These are phyloP conservation scores for Zygaena filipendulae DNA, from an alignment of 2,888 invertebrate genomes.

Conservation along the genomic window DNA sequence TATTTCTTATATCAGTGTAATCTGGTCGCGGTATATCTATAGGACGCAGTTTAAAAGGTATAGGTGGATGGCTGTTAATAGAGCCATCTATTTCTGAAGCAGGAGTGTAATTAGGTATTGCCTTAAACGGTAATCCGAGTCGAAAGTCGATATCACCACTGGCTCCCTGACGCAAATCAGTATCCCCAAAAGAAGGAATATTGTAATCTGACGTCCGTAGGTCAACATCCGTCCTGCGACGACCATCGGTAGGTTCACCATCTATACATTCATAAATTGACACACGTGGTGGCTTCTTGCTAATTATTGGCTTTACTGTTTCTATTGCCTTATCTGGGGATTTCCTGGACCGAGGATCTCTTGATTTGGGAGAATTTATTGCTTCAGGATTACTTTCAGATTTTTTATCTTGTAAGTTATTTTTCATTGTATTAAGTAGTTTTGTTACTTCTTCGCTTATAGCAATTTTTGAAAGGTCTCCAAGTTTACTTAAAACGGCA, in stretches of 20 bases:
- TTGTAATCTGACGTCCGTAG: constrained; percentile 62
- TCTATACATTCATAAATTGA: constrained; percentile 72
- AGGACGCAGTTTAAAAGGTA: constrained; percentile 71
- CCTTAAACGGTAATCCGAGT: constrained; percentile 79
- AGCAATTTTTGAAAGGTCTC: constrained; percentile 78
- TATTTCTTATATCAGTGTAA: constrained; percentile 78
- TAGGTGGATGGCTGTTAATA: constrained; percentile 79
- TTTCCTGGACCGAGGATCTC: constrained; percentile 50
- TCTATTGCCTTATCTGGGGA: constrained; percentile 42
- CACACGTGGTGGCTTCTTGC: constrained; percentile 44
- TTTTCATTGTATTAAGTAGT: constrained; percentile 71
- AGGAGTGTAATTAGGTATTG: constrained; percentile 83
- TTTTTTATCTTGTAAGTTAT: constrained; percentile 49
- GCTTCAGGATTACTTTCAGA: constrained; percentile 26
- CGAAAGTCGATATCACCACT: constrained; percentile 81
- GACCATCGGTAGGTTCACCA: constrained; percentile 59
- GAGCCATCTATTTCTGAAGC: constrained; percentile 90
- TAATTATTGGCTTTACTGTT: constrained; percentile 22
- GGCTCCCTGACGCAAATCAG: constrained; percentile 69
- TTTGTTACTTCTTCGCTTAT: constrained; percentile 80
- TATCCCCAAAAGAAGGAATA: constrained; percentile 70
- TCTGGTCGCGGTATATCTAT: constrained; percentile 79
- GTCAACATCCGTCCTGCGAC: constrained; percentile 61
- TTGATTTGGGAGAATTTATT: constrained; percentile 30
- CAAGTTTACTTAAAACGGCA: constrained; percentile 70